A percentile compares a stretch with the other conserved stretches of the same genome.
These are phyloP conservation scores for Smithornis capensis DNA, from an alignment of 2,113 vertebrate species.

Conservation along the genomic window DNA sequence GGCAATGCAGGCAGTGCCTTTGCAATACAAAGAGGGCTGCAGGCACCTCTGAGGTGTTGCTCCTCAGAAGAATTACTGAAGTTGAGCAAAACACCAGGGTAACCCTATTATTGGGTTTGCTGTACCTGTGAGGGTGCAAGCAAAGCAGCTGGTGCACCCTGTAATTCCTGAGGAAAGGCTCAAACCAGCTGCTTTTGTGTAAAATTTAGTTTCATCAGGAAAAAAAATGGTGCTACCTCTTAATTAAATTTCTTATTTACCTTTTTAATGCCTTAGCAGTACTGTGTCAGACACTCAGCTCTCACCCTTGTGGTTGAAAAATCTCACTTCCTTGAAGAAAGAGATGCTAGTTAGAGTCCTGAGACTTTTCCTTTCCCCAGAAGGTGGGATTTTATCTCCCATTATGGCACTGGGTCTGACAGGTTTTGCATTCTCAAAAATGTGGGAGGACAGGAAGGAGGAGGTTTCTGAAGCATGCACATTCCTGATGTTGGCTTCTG, in stretches of 20 bases:
- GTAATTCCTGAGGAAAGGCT: not conserved
- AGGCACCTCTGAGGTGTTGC: not conserved
- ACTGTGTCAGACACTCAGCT: not conserved
- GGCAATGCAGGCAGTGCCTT: accelerated
- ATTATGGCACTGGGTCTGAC: not conserved
- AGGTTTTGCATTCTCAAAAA: not conserved
- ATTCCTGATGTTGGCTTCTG: not conserved
- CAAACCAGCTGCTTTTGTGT: not conserved
- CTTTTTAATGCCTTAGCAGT: not conserved
- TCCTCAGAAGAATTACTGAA: not conserved
- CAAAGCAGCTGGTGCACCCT: accelerated
- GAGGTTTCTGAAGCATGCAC: not conserved
- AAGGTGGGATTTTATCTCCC: not conserved
- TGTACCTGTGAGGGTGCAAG: not conserved
- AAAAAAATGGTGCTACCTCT: not conserved
- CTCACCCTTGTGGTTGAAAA: not conserved
- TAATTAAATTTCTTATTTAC: not conserved
- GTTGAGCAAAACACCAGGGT: not conserved
- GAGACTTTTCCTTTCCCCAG: accelerated
- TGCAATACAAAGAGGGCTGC: not conserved
- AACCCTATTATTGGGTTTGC: not conserved
- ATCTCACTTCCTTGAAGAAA: not conserved
- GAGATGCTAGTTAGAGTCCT: not conserved
- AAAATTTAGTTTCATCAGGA: not conserved
- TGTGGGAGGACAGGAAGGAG: not conserved